Base-by-base conservation (phyloP, 2,113 vertebrate genomes). In the Rhinolophus sinicus region DNA sequence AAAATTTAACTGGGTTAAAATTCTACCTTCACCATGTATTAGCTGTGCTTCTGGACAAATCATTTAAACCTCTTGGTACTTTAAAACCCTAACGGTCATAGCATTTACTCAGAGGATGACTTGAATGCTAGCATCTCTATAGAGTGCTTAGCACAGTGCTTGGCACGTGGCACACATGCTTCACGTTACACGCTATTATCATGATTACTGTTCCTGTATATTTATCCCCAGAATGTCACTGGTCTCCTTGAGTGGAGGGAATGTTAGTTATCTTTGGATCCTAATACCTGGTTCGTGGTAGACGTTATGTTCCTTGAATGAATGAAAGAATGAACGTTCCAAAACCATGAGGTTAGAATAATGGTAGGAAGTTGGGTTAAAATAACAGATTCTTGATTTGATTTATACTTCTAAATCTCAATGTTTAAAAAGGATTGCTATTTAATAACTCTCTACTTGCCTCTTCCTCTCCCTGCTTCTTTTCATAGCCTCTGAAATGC, bases 1-100 rank as follows among this genome's bases (percentile, higher is more conserved):
- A 93, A 93, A 75, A 96, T 65, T 85, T 30, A 19, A 81, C 35
- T n/a, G 14, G 69, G 73, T 89, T 62, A 90, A 96, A 76, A 95
- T 73, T 94, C 70, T 90, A 60, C 38, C 19, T 62, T 12, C 60
- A 65, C 50, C 33, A 56, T n/a, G 64, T 78, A 85, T 40, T 83
- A 97, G 33, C 44, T 70, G 8, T 89, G 56, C 73, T 44, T 89
- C 40, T 70, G 35, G 52, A 38, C 50, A 85, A 84, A 86, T 78
- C 26, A 93, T 47, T 78, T 60, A 77, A 94, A 80, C 6, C 30
- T 73, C 62, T 65, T 70, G n/a, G 62, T 52, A 70, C 15, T 24
- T 90, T 84, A 54, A 78, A 52, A 78, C 40, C 15, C 47, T 90
- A 70, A 52, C 19, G 40, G 52, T 62, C 15, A 40, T 62, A 40